Percentiles rank a stretch among this genome's conserved stretches.
These are phyloP conservation scores for Coryphaenoides rupestris DNA, from an alignment of 2,113 vertebrate genomes.

Conservation along the genomic window DNA sequence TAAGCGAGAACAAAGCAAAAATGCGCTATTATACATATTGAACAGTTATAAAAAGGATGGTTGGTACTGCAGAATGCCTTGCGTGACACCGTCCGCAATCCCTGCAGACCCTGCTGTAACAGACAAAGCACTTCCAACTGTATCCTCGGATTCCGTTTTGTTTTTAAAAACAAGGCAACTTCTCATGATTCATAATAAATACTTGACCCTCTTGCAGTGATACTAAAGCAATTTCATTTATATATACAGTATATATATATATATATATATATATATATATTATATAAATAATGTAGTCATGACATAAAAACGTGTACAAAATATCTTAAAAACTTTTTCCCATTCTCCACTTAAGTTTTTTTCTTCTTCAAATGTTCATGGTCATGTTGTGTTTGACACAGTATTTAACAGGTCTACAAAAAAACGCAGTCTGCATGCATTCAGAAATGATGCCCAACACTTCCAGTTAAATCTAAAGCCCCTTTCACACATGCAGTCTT, in stretches of 20 bases:
- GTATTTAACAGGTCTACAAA: slow-evolving; percentile 36
- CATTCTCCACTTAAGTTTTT: slow-evolving; percentile 25
- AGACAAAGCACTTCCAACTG: slow-evolving; percentile 64
- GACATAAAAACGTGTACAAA: slow-evolving; percentile 56
- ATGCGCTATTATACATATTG: slow-evolving; percentile 53
- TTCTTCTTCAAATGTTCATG: slow-evolving; percentile 40
- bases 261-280: slow-evolving; percentile 37
- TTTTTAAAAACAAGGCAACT: slow-evolving; percentile 77
- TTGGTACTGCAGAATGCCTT: slow-evolving; percentile 66
- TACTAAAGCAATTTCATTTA: slow-evolving; percentile 76
- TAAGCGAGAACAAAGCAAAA: slow-evolving; percentile 80
- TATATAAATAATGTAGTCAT: slow-evolving; percentile 62
- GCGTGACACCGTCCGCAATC: slow-evolving; percentile 47
- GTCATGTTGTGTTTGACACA: slow-evolving; percentile 42
- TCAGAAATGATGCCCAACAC: slow-evolving; percentile 28
- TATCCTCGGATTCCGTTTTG: slow-evolving; percentile 43
- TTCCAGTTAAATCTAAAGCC: slow-evolving; percentile 62
- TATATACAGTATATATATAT: slow-evolving; percentile 69
- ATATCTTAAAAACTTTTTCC: slow-evolving; percentile 47
- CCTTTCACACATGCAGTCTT: slow-evolving; percentile 22
- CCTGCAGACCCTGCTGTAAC: slow-evolving; percentile 70
- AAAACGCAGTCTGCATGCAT: slow-evolving; percentile 56
- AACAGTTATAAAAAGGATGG: slow-evolving; percentile 75
- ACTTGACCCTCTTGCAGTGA: slow-evolving; percentile 70
- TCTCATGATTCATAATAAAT: slow-evolving; percentile 72